These are phyloP conservation scores for Hydrotaea cyrtoneurina DNA, from an alignment of 2,888 invertebrate species.

Conservation along the genomic window DNA sequence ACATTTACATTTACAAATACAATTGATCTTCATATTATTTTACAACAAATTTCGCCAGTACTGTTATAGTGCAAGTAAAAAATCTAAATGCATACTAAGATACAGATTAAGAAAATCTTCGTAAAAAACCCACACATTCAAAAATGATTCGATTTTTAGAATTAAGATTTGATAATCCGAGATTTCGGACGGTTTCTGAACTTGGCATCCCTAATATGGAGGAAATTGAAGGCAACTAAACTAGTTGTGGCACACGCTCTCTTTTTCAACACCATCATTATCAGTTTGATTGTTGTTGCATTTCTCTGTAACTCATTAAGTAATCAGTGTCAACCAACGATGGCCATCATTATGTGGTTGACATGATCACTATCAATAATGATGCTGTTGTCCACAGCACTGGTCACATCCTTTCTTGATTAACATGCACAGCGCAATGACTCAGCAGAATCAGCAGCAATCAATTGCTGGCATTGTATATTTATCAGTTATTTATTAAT, in stretches of 20 bases:
- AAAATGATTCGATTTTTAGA: too few relatives aligned
- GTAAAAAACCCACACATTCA: too few relatives aligned
- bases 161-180: too few relatives aligned
- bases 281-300: slow-evolving; percentile 69
- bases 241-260: slow-evolving; percentile 73
- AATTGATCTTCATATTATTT: too few relatives aligned
- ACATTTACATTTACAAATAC: too few relatives aligned
- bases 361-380: slow-evolving; percentile 48
- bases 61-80: too few relatives aligned
- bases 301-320: slow-evolving; percentile 47
- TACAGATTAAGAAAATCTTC: too few relatives aligned
- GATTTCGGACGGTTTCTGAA: too few relatives aligned
- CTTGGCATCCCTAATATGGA: too few relatives aligned
- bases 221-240: slow-evolving; percentile 53
- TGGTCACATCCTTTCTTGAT: not conserved
- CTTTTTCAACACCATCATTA: slow-evolving; percentile 55
- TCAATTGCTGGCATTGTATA: slow-evolving; percentile 14
- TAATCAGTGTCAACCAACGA: slow-evolving; percentile 56
- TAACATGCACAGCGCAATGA: not conserved
- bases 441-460: not conserved
- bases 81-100: too few relatives aligned
- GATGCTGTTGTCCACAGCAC: not conserved
- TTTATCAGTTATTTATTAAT: slow-evolving; percentile 46
- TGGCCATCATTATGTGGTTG: slow-evolving; percentile 50
- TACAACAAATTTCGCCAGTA: too few relatives aligned